Percentiles rank a stretch among this genome's conserved stretches.
Conservation (phyloP, 2,888 invertebrate genomes). For the Volucella zonaria region DNA sequence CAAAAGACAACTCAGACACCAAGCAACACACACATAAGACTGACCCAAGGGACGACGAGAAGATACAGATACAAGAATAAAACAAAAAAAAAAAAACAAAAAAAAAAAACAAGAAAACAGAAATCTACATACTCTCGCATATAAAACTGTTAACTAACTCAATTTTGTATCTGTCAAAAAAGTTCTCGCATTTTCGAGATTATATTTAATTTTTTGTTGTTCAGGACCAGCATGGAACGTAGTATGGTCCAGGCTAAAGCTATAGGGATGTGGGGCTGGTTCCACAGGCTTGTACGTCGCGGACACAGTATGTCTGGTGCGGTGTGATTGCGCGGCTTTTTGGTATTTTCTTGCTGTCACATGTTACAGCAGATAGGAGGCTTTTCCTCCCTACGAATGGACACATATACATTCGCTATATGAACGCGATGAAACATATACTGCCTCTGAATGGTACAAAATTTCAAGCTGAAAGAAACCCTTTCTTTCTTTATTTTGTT, state of each 20-base stretch:
- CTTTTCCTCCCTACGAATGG: constrained; percentile 63
- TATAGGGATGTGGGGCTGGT: neutral
- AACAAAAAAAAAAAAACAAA: constrained; percentile 29
- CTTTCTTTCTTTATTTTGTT: constrained; percentile 34
- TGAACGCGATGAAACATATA: constrained; percentile 62
- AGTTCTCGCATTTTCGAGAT: constrained; percentile 74
- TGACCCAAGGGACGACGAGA: constrained; percentile 58
- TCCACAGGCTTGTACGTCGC: constrained; percentile 11
- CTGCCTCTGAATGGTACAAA: constrained; percentile 65
- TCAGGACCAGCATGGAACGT: constrained; percentile 26
- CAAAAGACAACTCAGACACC: constrained; percentile 53
- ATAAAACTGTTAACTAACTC: constrained; percentile 83
- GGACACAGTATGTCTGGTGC: constrained; percentile 59
- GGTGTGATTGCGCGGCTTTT: constrained; percentile 52
- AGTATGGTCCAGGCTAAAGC: neutral
- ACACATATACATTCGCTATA: constrained; percentile 13
- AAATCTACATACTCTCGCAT: constrained; percentile 80
- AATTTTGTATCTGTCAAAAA: constrained; percentile 82
- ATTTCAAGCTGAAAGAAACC: constrained; percentile 19
- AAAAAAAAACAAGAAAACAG: neutral
- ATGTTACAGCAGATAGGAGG: constrained; percentile 31
- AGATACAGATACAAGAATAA: constrained; percentile 64
- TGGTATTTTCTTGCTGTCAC: constrained; percentile 65
- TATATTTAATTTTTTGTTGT: constrained; percentile 73
- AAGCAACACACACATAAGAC: constrained; percentile 57